Conservation (phyloP, 23 tunicate species). For the Clavelina lepadiformis region DNA sequence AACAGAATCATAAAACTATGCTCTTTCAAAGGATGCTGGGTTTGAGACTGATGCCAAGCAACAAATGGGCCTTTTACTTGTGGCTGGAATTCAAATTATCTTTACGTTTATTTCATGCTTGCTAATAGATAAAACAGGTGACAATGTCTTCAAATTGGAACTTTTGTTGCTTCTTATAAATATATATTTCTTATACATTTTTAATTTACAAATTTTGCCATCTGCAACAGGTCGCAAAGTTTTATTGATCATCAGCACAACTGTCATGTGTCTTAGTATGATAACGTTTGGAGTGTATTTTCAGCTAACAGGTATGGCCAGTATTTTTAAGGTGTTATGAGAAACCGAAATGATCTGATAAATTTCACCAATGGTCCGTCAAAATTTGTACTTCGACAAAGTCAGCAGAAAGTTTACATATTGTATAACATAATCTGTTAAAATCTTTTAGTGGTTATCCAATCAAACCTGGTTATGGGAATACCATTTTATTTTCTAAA, state of each 20-base stretch:
- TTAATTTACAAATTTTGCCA: not conserved
- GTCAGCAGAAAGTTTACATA: too few species aligned
- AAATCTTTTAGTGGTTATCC: too few species aligned
- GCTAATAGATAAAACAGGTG: conserved; percentile 65
- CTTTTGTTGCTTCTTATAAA: not conserved
- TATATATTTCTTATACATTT: not conserved
- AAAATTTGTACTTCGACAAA: too few species aligned
- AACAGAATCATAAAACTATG: not conserved
- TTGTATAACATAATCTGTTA: too few species aligned
- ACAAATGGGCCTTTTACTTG: conserved; percentile 27
- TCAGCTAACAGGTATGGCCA: too few species aligned
- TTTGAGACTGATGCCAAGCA: conserved; percentile 42
- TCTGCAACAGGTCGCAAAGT: conserved; percentile 47
- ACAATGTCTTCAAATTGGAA: not conserved
- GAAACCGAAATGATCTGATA: too few species aligned
- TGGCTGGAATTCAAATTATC: conserved; percentile 61
- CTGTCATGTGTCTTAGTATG: conserved; percentile 54
- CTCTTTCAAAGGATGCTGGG: conserved; percentile 63
- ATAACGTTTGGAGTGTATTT: conserved; percentile 62
- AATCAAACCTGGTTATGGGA: too few species aligned
- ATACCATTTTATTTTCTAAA: too few species aligned
- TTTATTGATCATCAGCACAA: conserved; percentile 35
- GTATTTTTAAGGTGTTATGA: too few species aligned
- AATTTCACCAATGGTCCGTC: too few species aligned
- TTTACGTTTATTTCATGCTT: conserved; percentile 53